phyloP scores from a whole-genome alignment of 2,888 invertebrate species.

The Campoletis raptor region DNA sequence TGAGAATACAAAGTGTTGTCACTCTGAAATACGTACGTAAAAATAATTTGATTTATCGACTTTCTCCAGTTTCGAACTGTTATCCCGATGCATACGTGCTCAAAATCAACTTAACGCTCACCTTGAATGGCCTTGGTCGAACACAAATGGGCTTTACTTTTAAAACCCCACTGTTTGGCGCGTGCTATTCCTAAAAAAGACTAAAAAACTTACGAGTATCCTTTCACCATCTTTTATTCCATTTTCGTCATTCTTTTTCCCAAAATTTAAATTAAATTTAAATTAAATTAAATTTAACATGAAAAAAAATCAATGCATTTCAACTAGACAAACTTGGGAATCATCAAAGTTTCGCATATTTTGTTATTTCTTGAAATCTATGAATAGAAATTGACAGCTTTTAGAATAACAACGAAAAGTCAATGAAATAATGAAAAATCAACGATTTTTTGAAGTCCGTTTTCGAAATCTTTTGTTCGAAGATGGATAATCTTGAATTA shows the following conservation, averaged over 20 bases:
- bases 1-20: slow-evolving; percentile 1
- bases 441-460: not conserved
- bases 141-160: not conserved
- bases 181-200: not conserved
- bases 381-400: no score
- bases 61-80: not conserved
- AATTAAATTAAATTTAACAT: no score
- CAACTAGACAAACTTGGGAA: no score
- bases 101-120: slow-evolving; percentile 3
- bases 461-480: no score
- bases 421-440: not conserved
- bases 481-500: no score
- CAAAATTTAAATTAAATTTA: not conserved
- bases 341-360: no score
- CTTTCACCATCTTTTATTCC: not conserved
- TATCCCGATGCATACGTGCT: not conserved
- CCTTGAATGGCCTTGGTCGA: slow-evolving; percentile 28
- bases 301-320: no score
- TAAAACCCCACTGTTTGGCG: not conserved
- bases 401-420: no score
- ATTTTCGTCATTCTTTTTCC: not conserved
- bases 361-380: no score
- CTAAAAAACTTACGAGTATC: not conserved
- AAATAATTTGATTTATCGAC: slow-evolving; percentile 23
- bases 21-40: slow-evolving; percentile 2